Conservation (phyloP, 2,888 invertebrate genomes). For the Polia nebulosa region DNA sequence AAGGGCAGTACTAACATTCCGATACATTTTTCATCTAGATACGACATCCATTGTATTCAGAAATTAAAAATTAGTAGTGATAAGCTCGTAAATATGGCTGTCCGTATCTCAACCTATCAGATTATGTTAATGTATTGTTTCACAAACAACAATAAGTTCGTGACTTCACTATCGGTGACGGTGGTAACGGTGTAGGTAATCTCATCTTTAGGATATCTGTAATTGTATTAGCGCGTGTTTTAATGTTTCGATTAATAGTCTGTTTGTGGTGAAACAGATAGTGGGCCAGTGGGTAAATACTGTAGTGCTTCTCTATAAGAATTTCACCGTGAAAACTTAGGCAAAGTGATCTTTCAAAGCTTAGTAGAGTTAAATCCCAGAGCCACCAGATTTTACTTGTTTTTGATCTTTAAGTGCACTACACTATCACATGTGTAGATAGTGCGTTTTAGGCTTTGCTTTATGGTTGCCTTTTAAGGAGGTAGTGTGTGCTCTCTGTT, state of each 20-base stretch:
- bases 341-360: no score
- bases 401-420: no score
- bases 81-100: constrained; percentile 38
- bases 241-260: background rate
- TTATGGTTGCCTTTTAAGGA: no score
- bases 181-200: no score
- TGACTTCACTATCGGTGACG: constrained; percentile 45
- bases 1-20: background rate
- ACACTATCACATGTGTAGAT: no score
- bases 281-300: no score
- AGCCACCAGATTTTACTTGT: no score
- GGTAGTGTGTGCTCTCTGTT: no score
- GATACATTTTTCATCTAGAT: constrained; percentile 58
- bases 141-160: constrained; percentile 47
- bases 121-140: constrained; percentile 60
- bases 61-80: constrained; percentile 51
- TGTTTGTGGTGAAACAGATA: background rate
- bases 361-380: no score
- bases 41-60: constrained; percentile 56
- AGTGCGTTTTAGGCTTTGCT: no score
- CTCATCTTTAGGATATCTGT: constrained; percentile 36
- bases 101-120: constrained; percentile 49
- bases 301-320: no score
- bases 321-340: no score
- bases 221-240: constrained; percentile 19